These are phyloP conservation scores for Phallusia fumigata DNA, from an alignment of 23 tunicate genomes.

Conservation along the genomic window DNA sequence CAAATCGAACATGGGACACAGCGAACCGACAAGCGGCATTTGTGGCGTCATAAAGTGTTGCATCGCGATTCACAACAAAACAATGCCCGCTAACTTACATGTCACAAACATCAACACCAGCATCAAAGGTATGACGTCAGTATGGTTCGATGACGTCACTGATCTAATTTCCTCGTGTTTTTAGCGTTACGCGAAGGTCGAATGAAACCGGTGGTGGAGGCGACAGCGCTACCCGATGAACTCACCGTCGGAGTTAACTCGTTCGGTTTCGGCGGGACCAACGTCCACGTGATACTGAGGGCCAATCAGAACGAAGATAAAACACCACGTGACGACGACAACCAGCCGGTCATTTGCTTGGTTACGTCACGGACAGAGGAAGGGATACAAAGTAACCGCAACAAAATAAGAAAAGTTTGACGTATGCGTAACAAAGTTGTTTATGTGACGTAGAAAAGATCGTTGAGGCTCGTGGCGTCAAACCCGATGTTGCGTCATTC, in stretches of 20 bases:
- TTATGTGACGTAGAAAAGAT: too few relatives aligned
- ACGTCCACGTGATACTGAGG: slow-evolving; percentile 26
- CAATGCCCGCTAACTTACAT: slow-evolving; percentile 28
- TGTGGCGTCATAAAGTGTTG: slow-evolving; percentile 20
- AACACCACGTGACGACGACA: slow-evolving; percentile 6
- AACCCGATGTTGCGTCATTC: not conserved
- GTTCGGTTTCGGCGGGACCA: slow-evolving; percentile 36
- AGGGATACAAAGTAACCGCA: slow-evolving; percentile 13
- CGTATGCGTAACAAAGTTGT: not conserved
- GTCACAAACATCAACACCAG: not conserved
- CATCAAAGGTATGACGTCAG: slow-evolving; percentile 6
- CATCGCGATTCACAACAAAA: not conserved
- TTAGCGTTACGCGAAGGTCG: slow-evolving; percentile 18
- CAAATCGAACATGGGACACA: slow-evolving; percentile 45
- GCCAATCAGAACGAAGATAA: not conserved
- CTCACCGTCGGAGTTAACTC: slow-evolving; percentile 18
- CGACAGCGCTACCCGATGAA: not conserved
- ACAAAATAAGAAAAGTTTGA: not conserved
- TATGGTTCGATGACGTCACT: not conserved
- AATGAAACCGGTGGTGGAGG: not conserved
- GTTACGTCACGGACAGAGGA: slow-evolving; percentile 16
- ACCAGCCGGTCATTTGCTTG: slow-evolving; percentile 6
- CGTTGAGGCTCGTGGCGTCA: not conserved
- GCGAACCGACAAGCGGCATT: slow-evolving; percentile 29
- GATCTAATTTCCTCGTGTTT: not conserved